phyloP scores from a whole-genome alignment of 2,888 invertebrate genomes.

The Epinotia bilunana region DNA sequence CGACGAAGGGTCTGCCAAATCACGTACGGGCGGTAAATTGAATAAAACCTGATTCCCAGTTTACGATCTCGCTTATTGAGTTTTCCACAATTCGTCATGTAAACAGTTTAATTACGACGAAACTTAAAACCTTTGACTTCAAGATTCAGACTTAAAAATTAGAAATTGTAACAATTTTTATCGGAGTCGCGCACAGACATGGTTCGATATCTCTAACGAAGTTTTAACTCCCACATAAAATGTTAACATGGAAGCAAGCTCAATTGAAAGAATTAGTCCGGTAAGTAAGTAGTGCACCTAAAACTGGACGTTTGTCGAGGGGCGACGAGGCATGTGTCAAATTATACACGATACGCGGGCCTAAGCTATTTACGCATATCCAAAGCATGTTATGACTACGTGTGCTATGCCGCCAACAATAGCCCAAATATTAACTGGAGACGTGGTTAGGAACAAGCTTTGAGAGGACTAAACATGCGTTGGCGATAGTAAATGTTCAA shows the following conservation, averaged over 20 bases:
- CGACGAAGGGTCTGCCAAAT: slow-evolving; percentile 63
- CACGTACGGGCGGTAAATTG: slow-evolving; percentile 73
- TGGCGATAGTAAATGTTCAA: neutral
- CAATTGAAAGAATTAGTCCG: too few relatives aligned
- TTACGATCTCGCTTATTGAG: slow-evolving; percentile 68
- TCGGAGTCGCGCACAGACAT: neutral
- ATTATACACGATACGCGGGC: neutral
- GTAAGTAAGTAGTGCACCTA: neutral
- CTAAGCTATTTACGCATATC: neutral
- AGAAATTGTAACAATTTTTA: neutral
- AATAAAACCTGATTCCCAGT: slow-evolving; percentile 71
- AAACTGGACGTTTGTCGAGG: too few relatives aligned
- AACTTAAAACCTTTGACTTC: neutral
- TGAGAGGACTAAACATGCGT: neutral
- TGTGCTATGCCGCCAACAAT: neutral
- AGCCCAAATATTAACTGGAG: neutral
- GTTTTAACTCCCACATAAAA: neutral
- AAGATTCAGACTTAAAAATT: neutral
- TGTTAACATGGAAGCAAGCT: neutral
- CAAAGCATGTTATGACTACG: neutral
- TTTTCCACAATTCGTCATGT: slow-evolving; percentile 61
- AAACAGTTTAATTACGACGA: slow-evolving; percentile 65
- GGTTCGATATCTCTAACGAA: neutral
- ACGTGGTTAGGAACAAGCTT: neutral
- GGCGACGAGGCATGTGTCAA: neutral